These are phyloP conservation scores for Hypolimnas misippus DNA, from an alignment of 2,888 invertebrate species.

Conservation along the genomic window DNA sequence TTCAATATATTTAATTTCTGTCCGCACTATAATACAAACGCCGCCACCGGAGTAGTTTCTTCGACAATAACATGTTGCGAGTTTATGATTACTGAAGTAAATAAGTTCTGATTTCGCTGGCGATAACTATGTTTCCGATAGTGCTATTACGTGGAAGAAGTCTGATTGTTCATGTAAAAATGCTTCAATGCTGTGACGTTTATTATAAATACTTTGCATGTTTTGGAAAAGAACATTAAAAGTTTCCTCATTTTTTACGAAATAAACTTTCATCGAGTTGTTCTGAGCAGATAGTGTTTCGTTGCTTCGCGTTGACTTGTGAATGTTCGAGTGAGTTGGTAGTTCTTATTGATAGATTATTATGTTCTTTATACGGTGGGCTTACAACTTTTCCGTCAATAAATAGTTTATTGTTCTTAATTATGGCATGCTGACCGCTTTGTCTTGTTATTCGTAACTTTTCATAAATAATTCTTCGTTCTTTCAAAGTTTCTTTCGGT, in stretches of 20 bases:
- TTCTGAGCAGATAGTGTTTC: not conserved
- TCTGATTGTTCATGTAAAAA: constrained; percentile 33
- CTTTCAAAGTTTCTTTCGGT: constrained; percentile 17
- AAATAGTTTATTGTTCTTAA: constrained; percentile 8
- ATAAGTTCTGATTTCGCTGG: constrained; percentile 21
- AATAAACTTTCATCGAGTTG: constrained; percentile 6
- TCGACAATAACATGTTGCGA: constrained; percentile 32
- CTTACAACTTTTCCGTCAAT: constrained; percentile 5
- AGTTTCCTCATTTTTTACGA: constrained; percentile 2
- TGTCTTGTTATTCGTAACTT: constrained; percentile 5
- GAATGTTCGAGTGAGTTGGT: constrained; percentile 1
- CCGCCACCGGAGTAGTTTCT: constrained; percentile 34
- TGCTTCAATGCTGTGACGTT: constrained; percentile 29
- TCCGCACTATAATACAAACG: constrained; percentile 33
- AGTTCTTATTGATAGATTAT: not conserved
- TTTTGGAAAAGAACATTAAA: constrained; percentile 36
- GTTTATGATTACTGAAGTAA: constrained; percentile 22
- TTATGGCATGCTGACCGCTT: constrained; percentile 15
- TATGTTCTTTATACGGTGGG: not conserved
- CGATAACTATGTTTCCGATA: constrained; percentile 33
- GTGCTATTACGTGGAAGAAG: constrained; percentile 33
- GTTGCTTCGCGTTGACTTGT: not conserved
- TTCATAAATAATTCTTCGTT: constrained; percentile 13
- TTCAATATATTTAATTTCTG: constrained; percentile 29
- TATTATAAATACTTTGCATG: constrained; percentile 37